A percentile compares a stretch with the other conserved stretches of the same genome.
Conservation (phyloP, 2,113 vertebrate species). For the Numenius arquata region DNA sequence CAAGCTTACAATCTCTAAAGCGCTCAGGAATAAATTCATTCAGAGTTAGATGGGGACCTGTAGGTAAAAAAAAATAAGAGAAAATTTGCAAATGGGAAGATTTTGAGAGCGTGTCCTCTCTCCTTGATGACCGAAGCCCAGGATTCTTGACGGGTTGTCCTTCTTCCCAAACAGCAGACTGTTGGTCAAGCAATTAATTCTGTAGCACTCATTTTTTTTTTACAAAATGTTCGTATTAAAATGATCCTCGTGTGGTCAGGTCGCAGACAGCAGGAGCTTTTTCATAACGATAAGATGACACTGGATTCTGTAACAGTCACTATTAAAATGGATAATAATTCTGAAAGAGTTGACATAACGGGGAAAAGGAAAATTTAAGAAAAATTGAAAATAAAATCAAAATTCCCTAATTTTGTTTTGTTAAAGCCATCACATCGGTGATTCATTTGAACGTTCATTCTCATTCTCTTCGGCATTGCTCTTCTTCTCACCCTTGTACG, state of each 20-base stretch:
- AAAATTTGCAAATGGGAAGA: background rate
- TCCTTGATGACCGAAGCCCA: background rate
- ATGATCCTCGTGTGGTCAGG: background rate
- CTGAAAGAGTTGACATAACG: background rate
- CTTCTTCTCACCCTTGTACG: conserved; percentile 75
- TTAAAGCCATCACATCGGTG: conserved; percentile 17
- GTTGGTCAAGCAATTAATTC: background rate
- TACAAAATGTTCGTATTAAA: background rate
- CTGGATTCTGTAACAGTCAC: background rate
- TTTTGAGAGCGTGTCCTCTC: too few species aligned
- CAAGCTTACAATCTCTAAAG: background rate
- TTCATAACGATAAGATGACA: background rate
- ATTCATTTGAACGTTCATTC: background rate
- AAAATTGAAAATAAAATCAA: background rate
- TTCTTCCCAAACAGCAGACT: background rate
- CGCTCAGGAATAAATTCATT: background rate
- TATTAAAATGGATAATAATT: background rate
- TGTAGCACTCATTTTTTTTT: background rate
- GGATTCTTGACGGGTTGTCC: background rate
- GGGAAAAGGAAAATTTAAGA: background rate
- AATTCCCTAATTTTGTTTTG: background rate
- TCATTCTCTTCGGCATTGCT: conserved; percentile 54
- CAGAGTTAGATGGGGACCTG: background rate
- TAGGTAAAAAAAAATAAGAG: background rate
- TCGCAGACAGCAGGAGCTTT: background rate